Evolutionary conservation across 2,113 vertebrate species (phyloP).

Genomic region (Pseudolaguvia tuberculata): DNA sequence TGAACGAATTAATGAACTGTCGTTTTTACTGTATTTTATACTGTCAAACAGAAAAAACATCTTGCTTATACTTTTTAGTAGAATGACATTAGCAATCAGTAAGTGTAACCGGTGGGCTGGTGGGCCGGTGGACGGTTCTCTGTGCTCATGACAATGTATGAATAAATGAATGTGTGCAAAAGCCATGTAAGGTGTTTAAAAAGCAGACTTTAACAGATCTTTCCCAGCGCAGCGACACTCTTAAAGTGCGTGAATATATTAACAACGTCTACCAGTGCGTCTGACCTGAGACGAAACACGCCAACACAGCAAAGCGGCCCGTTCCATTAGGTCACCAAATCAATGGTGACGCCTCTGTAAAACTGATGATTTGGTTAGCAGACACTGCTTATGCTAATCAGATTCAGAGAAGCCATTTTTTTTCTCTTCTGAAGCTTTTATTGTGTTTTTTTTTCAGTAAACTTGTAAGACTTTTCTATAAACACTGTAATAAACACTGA

Average conservation of each 20-base stretch:
- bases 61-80: too few relatives aligned
- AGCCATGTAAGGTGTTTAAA: conserved; percentile 26
- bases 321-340: conserved; percentile 30
- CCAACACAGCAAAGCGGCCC: neutral
- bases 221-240: conserved; percentile 16
- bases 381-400: conserved; percentile 34
- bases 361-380: conserved; percentile 40
- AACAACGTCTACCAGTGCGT: conserved; percentile 12
- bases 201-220: conserved; percentile 32
- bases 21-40: too few relatives aligned
- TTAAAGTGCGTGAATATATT: conserved; percentile 37
- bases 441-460: neutral
- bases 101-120: too few relatives aligned
- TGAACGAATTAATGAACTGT: too few relatives aligned
- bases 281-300: conserved; percentile 3
- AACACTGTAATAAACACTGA: too few relatives aligned
- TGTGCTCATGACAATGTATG: conserved; percentile 1
- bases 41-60: too few relatives aligned
- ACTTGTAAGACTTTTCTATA: neutral
- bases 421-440: neutral
- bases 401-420: conserved; percentile 10
- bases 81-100: neutral
- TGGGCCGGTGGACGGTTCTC: too few relatives aligned
- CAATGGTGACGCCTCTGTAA: conserved; percentile 15
- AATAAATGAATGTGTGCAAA: neutral